phyloP scores from a whole-genome alignment of 1,140 invertebrate genomes.

The Micrasema longulum region DNA sequence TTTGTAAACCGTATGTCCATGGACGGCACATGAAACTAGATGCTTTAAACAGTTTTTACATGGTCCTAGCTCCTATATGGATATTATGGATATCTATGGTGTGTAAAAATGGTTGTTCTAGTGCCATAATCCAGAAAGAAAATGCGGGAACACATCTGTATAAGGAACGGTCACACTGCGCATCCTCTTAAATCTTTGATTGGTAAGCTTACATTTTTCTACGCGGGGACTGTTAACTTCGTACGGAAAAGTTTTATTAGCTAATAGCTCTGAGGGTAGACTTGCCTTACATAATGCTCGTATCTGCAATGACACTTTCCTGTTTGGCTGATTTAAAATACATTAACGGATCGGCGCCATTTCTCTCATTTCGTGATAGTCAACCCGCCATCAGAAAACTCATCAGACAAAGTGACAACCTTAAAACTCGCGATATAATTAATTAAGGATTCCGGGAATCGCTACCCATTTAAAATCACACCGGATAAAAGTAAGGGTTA shows the following conservation, averaged over 20 bases:
- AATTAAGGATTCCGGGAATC: constrained; percentile 25
- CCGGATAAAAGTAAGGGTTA: too few relatives aligned
- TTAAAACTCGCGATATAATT: constrained; percentile 24
- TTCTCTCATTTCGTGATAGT: neutral
- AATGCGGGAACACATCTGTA: too few relatives aligned
- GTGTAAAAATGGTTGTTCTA: too few relatives aligned
- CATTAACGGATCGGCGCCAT: constrained; percentile 27
- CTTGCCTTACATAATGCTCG: neutral
- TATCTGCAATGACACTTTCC: constrained; percentile 37
- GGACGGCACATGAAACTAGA: too few relatives aligned
- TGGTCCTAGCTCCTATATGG: too few relatives aligned
- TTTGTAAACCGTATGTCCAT: too few relatives aligned
- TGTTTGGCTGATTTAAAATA: constrained; percentile 26
- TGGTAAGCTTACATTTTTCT: constrained; percentile 24
- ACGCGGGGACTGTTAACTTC: neutral
- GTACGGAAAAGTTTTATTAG: constrained; percentile 29
- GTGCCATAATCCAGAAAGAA: too few relatives aligned
- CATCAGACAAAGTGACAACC: constrained; percentile 34
- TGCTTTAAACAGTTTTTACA: too few relatives aligned
- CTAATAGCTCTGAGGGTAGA: constrained; percentile 36
- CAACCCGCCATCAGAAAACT: constrained; percentile 9
- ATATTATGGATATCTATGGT: too few relatives aligned
- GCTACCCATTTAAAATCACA: too few relatives aligned
- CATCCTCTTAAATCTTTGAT: too few relatives aligned
- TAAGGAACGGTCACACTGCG: too few relatives aligned